Evolutionary conservation across 2,113 vertebrate species (phyloP).

Genomic region (Sinosuthora webbiana): DNA sequence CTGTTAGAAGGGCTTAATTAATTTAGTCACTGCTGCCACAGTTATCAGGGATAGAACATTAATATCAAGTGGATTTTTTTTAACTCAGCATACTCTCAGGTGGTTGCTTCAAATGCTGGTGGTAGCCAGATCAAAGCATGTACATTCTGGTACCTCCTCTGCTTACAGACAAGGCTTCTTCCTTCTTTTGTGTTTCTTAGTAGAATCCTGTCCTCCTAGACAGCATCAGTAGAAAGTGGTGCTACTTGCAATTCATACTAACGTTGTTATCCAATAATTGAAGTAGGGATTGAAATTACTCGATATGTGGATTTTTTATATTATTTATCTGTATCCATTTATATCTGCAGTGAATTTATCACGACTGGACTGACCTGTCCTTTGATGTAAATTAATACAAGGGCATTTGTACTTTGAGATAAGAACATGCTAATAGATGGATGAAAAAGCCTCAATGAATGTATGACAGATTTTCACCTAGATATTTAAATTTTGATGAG

Average conservation of each 20-base stretch:
- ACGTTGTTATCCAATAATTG: background rate
- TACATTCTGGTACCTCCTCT: background rate
- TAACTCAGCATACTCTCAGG: background rate
- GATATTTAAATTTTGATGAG: background rate
- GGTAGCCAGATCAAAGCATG: background rate
- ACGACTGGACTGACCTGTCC: background rate
- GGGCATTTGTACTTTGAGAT: background rate
- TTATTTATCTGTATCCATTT: background rate
- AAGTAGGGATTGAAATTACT: background rate
- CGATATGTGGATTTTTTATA: accelerated
- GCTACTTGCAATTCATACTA: background rate
- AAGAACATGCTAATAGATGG: background rate
- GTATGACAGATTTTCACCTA: background rate
- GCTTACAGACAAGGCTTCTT: background rate
- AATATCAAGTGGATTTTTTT: background rate
- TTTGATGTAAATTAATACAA: background rate
- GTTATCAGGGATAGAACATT: background rate
- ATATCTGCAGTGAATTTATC: background rate
- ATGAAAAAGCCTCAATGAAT: background rate
- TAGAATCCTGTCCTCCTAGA: background rate
- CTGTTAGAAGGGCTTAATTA: background rate
- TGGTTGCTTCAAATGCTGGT: background rate
- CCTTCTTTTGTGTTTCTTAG: background rate
- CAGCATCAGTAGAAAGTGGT: background rate
- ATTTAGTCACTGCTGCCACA: background rate